A percentile compares a stretch with the other conserved stretches of the same genome.
phyloP scores from a whole-genome alignment of 2,113 vertebrate species.

The Eira barbara region DNA sequence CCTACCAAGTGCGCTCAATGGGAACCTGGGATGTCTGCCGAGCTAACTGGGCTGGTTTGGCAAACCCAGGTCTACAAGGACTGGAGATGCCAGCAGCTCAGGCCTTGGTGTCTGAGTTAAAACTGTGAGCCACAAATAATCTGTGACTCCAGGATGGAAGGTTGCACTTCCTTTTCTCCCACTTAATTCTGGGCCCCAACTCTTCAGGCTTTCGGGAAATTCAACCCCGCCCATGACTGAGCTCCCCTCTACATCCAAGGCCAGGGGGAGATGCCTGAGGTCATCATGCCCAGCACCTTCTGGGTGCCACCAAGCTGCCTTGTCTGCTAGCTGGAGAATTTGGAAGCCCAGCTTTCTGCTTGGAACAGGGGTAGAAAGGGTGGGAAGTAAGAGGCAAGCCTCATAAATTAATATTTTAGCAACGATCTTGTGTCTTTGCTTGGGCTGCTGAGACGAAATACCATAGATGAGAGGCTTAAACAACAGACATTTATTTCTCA shows the following conservation, averaged over 20 bases:
- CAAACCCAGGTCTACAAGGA: background rate
- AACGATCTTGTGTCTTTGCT: background rate
- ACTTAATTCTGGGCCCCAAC: background rate
- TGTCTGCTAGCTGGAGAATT: background rate
- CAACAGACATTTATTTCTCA: background rate
- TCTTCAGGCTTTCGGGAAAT: background rate
- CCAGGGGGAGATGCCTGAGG: background rate
- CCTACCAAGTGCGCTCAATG: background rate
- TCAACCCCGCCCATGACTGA: background rate
- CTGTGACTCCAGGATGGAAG: background rate
- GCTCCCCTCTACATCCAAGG: background rate
- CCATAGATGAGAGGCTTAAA: background rate
- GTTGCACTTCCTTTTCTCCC: background rate
- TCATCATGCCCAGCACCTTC: background rate
- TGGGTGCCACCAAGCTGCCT: background rate
- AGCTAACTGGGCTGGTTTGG: background rate
- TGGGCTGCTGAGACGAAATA: background rate
- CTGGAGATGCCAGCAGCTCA: background rate
- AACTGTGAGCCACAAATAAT: background rate
- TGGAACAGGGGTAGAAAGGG: background rate
- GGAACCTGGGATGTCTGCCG: background rate
- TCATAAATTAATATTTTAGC: background rate
- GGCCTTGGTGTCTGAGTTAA: background rate
- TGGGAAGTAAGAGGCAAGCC: background rate
- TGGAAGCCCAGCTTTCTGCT: background rate